Conservation (phyloP, 2,113 vertebrate species). For the Ahaetulla prasina region DNA sequence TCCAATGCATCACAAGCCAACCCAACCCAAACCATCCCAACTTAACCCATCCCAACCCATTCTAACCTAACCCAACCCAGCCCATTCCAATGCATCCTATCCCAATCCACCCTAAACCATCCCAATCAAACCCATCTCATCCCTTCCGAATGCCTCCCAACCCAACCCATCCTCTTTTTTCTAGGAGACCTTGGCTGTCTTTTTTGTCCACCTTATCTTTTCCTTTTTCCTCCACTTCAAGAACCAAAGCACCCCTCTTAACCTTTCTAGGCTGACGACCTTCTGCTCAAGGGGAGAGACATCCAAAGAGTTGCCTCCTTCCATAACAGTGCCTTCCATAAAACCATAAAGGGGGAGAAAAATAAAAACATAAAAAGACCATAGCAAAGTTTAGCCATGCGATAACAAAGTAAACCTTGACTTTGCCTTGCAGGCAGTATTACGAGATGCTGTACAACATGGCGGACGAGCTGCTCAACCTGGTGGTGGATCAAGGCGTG, state of each 20-base stretch:
- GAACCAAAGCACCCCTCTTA: no score
- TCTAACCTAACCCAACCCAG: no score
- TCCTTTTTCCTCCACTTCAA: no score
- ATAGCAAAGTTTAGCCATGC: not conserved
- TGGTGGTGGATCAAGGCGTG: constrained; percentile 97
- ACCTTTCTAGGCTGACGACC: not conserved
- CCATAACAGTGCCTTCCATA: no score
- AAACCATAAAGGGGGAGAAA: not conserved
- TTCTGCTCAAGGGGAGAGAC: not conserved
- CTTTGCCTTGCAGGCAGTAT: constrained; percentile 78
- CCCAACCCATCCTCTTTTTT: no score
- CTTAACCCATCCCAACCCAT: not conserved
- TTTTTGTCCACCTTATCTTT: no score
- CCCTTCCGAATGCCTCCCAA: no score
- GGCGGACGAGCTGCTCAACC: constrained; percentile 90
- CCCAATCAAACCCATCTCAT: no score
- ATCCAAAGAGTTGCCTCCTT: not conserved
- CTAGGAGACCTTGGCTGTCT: not conserved
- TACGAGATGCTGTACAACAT: constrained; percentile 99
- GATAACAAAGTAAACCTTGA: accelerated
- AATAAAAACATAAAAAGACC: not conserved
- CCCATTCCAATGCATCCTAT: not conserved
- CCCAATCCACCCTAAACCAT: no score
- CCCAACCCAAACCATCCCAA: not conserved
- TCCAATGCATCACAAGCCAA: no score